These are phyloP conservation scores for Metopia argyrocephala DNA, from an alignment of 2,888 invertebrate genomes.

Conservation along the genomic window DNA sequence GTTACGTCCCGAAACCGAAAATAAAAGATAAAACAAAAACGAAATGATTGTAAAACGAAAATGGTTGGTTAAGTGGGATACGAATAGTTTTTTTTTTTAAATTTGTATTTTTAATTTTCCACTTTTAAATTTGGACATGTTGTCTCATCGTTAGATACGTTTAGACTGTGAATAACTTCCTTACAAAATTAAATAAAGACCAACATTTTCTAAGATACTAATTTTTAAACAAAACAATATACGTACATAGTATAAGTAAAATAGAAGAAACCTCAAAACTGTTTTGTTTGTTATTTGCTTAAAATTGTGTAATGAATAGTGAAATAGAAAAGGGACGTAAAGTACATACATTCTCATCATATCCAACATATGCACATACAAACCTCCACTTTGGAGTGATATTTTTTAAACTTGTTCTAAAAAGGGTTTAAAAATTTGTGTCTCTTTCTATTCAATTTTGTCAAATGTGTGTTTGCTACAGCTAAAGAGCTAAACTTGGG, in stretches of 20 bases:
- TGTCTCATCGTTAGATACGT: constrained; percentile 67
- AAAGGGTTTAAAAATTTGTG: constrained; percentile 1
- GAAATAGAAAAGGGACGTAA: background rate
- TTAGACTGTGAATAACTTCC: constrained; percentile 68
- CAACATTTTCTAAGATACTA: constrained; percentile 15
- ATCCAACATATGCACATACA: background rate
- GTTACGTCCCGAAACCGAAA: constrained; percentile 6
- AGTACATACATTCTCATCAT: background rate
- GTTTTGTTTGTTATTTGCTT: constrained; percentile 16
- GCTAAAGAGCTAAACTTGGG: constrained; percentile 22
- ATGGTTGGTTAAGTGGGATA: constrained; percentile 19
- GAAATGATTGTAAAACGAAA: background rate
- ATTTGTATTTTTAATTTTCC: constrained; percentile 34
- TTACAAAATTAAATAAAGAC: constrained; percentile 73
- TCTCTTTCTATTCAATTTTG: background rate
- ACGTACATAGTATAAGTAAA: background rate
- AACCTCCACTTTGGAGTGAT: background rate
- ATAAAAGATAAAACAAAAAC: constrained; percentile 1
- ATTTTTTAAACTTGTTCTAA: constrained; percentile 9
- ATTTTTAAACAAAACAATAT: constrained; percentile 20
- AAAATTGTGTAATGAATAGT: constrained; percentile 28
- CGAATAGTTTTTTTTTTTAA: background rate
- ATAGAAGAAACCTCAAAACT: constrained; percentile 57
- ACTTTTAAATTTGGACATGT: constrained; percentile 65
- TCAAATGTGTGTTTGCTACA: background rate